Percentiles rank a stretch among this genome's conserved stretches.
phyloP scores from a whole-genome alignment of 2,113 vertebrate genomes.

The Nicator chloris region DNA sequence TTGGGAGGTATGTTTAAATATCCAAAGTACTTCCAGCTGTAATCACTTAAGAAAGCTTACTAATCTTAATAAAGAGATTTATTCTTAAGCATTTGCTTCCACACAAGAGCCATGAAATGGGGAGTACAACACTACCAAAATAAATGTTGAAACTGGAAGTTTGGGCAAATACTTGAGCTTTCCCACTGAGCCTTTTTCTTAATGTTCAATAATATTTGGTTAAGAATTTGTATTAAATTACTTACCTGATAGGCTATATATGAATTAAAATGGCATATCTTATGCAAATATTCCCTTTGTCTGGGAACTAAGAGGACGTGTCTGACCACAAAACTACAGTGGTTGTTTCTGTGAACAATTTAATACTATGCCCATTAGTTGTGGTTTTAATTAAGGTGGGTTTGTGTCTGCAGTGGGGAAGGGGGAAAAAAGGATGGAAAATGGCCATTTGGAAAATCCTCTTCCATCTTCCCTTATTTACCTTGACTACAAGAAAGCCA shows the following conservation, averaged over 20 bases:
- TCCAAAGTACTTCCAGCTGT: neutral
- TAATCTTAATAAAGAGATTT: neutral
- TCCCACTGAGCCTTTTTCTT: neutral
- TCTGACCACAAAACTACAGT: neutral
- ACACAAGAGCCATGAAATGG: neutral
- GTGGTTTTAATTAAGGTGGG: neutral
- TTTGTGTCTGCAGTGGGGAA: neutral
- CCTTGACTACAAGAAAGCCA: neutral
- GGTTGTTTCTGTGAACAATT: neutral
- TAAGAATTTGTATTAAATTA: neutral
- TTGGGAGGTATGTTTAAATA: neutral
- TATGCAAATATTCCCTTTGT: neutral
- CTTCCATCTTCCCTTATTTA: neutral
- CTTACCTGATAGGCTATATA: neutral
- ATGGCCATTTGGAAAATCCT: neutral
- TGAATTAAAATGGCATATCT: neutral
- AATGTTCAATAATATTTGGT: neutral
- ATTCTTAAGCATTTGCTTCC: neutral
- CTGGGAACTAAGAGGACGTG: neutral
- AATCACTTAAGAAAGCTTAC: neutral
- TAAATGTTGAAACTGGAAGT: neutral
- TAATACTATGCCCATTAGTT: neutral
- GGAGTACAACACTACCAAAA: neutral
- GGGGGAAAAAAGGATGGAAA: neutral
- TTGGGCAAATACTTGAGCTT: neutral